A percentile compares a stretch with the other conserved stretches of the same genome.
Evolutionary conservation across 2,113 vertebrate species (phyloP).

Genomic region (Epinephelus lanceolatus): DNA sequence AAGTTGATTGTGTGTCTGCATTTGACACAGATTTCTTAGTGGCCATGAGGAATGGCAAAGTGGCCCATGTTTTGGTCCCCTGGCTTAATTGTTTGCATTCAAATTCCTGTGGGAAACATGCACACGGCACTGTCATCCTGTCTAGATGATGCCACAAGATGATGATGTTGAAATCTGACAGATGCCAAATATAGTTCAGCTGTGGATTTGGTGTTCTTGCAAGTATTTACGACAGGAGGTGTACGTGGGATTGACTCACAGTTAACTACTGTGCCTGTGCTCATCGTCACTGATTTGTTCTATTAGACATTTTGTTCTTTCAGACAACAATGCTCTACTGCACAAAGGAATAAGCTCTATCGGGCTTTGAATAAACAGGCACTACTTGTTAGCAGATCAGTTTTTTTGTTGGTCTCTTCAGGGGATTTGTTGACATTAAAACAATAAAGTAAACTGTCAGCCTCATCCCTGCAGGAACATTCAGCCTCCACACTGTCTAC

Average conservation of each 20-base stretch:
- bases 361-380: not conserved
- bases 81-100: conserved; percentile 29
- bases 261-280: not conserved
- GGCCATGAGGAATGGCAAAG: not conserved
- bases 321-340: not conserved
- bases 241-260: too few species aligned
- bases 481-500: not conserved
- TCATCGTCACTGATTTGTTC: not conserved
- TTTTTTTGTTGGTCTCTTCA: not conserved
- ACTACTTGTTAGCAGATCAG: not conserved
- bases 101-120: conserved; percentile 17
- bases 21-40: conserved; percentile 2
- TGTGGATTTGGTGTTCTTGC: not conserved
- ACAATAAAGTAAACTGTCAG: not conserved
- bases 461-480: not conserved
- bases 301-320: not conserved
- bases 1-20: not conserved
- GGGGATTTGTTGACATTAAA: not conserved
- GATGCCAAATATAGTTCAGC: conserved; percentile 70
- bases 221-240: not conserved
- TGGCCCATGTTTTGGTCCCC: conserved; percentile 7
- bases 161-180: conserved; percentile 67
- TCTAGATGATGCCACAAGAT: conserved; percentile 59
- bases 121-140: conserved; percentile 52
- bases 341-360: not conserved